Conservation (phyloP, 2,797 vertebrate genomes). For the Propithecus perrieri region DNA sequence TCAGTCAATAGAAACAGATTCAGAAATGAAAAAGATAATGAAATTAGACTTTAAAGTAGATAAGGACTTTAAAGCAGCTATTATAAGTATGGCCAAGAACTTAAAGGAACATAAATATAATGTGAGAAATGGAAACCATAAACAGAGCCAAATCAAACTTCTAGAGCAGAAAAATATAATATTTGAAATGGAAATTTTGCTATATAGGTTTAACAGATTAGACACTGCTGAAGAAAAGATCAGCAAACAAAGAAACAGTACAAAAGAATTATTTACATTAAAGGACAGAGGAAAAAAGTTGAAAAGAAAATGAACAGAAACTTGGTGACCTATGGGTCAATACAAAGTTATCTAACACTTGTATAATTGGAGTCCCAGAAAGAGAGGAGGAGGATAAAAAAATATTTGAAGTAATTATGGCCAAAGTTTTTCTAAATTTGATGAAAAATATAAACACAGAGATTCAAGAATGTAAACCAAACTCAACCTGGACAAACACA, state of each 20-base stretch:
- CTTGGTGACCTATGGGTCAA: not conserved
- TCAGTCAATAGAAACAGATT: not conserved
- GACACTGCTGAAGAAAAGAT: not conserved
- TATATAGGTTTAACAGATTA: not conserved
- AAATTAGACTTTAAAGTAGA: constrained; percentile 2
- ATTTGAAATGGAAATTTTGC: not conserved
- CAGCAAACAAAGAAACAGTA: not conserved
- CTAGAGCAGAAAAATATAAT: not conserved
- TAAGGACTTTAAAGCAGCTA: not conserved
- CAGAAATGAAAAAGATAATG: not conserved
- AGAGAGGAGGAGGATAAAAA: not conserved
- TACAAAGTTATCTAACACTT: not conserved
- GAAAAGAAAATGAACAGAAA: not conserved
- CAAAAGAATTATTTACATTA: not conserved
- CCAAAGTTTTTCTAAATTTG: not conserved
- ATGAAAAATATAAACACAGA: not conserved
- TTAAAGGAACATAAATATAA: constrained; percentile 16
- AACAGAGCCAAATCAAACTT: constrained; percentile 6
- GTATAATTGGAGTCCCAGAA: not conserved
- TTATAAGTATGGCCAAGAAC: not conserved
- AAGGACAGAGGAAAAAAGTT: not conserved
- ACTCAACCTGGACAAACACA: not conserved
- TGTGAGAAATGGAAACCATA: not conserved
- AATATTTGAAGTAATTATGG: not conserved
- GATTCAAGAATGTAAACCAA: not conserved